Conservation (phyloP, 2,797 vertebrate species). For the Remorina albescens region DNA sequence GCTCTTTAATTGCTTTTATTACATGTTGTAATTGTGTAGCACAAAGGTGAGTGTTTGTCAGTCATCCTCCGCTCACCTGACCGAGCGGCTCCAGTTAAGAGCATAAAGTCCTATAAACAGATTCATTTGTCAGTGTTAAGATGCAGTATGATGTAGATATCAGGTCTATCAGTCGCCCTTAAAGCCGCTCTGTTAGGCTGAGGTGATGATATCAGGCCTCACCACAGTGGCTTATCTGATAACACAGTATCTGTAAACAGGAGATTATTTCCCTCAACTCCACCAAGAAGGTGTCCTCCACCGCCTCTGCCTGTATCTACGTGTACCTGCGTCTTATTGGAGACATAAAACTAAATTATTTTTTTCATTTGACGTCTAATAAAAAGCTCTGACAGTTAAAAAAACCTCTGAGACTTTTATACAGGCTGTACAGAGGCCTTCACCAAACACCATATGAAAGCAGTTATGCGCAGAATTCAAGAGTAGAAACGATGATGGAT, state of each 20-base stretch:
- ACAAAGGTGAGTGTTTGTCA: not conserved
- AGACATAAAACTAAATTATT: not conserved
- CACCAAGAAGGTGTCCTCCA: constrained; percentile 2
- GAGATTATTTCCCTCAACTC: constrained; percentile 58
- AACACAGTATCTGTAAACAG: constrained; percentile 64
- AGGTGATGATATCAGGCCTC: constrained; percentile 50
- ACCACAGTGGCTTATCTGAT: constrained; percentile 59
- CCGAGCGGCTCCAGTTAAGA: constrained; percentile 25
- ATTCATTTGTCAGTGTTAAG: constrained; percentile 50
- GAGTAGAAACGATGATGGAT: constrained; percentile 29
- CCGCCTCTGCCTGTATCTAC: not conserved
- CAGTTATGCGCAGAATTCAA: constrained; percentile 15
- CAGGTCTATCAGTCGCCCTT: constrained; percentile 17
- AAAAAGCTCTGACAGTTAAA: not conserved
- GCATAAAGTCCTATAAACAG: constrained; percentile 39
- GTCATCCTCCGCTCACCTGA: not conserved
- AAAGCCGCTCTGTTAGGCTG: constrained; percentile 34
- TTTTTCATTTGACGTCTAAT: not conserved
- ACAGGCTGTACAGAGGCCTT: constrained; percentile 9
- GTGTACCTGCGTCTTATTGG: not conserved
- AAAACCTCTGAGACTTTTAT: not conserved
- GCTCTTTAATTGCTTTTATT: not conserved
- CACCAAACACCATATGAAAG: constrained; percentile 21
- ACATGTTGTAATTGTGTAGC: not conserved
- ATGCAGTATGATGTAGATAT: constrained; percentile 48